Conservation (phyloP, 2,113 vertebrate genomes). For the Microtus pennsylvanicus region DNA sequence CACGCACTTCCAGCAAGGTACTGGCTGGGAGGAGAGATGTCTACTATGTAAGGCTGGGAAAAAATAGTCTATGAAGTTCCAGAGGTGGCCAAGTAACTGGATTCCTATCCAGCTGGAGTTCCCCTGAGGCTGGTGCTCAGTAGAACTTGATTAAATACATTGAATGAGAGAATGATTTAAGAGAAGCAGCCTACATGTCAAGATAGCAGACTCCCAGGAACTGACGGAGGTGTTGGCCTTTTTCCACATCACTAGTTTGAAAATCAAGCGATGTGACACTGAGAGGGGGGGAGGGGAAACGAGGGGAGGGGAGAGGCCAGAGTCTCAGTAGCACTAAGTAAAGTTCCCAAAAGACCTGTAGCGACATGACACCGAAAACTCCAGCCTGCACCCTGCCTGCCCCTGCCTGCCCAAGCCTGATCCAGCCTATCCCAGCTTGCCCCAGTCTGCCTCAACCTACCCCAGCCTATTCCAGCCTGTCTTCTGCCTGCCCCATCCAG, state of each 20-base stretch:
- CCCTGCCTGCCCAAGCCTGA: neutral
- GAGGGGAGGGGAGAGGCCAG: no score
- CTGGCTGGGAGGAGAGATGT: neutral
- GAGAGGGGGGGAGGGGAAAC: no score
- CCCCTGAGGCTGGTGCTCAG: neutral
- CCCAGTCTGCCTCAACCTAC: no score
- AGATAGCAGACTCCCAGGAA: neutral
- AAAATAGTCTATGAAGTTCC: rapidly evolving
- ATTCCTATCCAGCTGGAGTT: rapidly evolving
- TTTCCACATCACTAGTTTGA: neutral
- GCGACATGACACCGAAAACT: rapidly evolving
- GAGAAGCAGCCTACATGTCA: neutral
- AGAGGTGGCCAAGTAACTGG: neutral
- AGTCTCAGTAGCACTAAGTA: neutral
- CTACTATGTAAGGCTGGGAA: rapidly evolving
- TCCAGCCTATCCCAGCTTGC: neutral
- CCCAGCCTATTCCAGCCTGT: neutral
- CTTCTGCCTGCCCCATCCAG: neutral
- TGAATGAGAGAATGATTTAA: rapidly evolving
- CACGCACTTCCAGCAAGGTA: neutral
- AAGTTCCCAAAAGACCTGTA: neutral
- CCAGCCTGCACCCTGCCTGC: neutral
- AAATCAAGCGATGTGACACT: neutral
- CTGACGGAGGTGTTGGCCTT: rapidly evolving
- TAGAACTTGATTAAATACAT: no score